Base-by-base conservation (phyloP, 2,888 invertebrate genomes). In the Tetragonula carbonaria region DNA sequence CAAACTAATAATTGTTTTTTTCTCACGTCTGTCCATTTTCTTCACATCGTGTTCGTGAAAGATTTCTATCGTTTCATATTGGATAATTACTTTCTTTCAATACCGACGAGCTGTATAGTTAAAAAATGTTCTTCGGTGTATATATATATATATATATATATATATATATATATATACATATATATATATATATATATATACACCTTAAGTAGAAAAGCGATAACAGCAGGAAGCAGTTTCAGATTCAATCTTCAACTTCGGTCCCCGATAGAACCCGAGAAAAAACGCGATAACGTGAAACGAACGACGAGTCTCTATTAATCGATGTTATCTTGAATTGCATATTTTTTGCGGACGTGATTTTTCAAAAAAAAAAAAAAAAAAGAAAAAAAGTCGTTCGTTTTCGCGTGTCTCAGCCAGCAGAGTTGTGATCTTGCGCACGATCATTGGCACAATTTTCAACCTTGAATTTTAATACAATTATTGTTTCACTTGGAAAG, bases 391-490 rank as follows among this genome's bases (percentile, higher is more conserved):
- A 45, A 8, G 8, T 38, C 62, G 23, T 23, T 62, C 2, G 33
- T 11, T n/a, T 55, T 55, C 18, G 0, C 11, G 5, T n/a, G 45
- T 59, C 23, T 18, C 18, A 18, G 11, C 5, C n/a, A n/a, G 57
- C 13, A 14, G 62, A 73, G 50, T 50, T 74, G 33, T 28, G 28
- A 28, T 16, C 21, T 62, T 16, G 16, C 50, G 51, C 13, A 62
- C 50, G 33, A 6, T 8, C 14, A n/a, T 50, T 38, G 23, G 13
- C 18, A 53, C 23, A 51, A 57, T 75, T 75, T 50, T 66, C 21
- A 66, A 50, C 82, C 82, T 74, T 74, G 74, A 33, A 59, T 70
- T 45, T 66, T 57, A 21, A 74, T 33, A 3, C 45, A n/a, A 45
- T 75, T 65, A 72, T 67, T 53, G 50, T 62, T 73, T 73, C 38